phyloP scores from a whole-genome alignment of 1,140 invertebrate genomes.

The Drosophila pandora region DNA sequence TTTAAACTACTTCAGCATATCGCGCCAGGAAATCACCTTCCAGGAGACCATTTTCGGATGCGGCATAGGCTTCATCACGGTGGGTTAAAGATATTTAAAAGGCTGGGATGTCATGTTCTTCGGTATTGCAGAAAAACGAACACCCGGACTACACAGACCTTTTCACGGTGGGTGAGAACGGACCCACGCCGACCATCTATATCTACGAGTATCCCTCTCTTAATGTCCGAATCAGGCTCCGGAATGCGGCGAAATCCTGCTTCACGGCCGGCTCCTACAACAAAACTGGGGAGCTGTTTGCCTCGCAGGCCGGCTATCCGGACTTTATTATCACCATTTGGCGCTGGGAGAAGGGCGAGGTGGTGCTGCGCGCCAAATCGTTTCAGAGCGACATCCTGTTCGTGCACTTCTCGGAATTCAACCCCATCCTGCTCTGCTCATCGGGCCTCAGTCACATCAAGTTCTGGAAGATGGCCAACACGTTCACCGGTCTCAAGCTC shows the following conservation, averaged over 20 bases:
- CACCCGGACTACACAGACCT: conserved; percentile 86
- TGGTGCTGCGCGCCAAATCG: conserved; percentile 91
- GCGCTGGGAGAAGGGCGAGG: conserved; percentile 91
- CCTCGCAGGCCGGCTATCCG: conserved; percentile 92
- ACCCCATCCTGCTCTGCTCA: conserved; percentile 90
- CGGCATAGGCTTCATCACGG: conserved; percentile 91
- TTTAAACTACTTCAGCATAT: conserved; percentile 90
- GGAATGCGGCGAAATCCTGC: conserved; percentile 89
- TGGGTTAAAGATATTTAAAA: conserved; percentile 80
- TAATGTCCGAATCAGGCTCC: conserved; percentile 89
- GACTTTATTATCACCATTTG: conserved; percentile 95
- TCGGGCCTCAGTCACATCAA: conserved; percentile 92
- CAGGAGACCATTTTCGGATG: conserved; percentile 89
- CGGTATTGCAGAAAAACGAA: conserved; percentile 88
- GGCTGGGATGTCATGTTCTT: background rate
- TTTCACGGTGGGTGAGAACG: conserved; percentile 94
- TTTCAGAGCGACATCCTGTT: conserved; percentile 91
- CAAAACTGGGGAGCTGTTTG: conserved; percentile 90
- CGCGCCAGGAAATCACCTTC: conserved; percentile 87
- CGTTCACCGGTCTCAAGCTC: conserved; percentile 95
- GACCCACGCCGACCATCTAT: conserved; percentile 90
- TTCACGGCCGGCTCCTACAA: conserved; percentile 92
- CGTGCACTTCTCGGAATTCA: conserved; percentile 91
- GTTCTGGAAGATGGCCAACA: conserved; percentile 96
- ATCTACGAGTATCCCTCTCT: conserved; percentile 93